Base-by-base conservation (phyloP, 2,113 vertebrate genomes). In the Sprattus sprattus region DNA sequence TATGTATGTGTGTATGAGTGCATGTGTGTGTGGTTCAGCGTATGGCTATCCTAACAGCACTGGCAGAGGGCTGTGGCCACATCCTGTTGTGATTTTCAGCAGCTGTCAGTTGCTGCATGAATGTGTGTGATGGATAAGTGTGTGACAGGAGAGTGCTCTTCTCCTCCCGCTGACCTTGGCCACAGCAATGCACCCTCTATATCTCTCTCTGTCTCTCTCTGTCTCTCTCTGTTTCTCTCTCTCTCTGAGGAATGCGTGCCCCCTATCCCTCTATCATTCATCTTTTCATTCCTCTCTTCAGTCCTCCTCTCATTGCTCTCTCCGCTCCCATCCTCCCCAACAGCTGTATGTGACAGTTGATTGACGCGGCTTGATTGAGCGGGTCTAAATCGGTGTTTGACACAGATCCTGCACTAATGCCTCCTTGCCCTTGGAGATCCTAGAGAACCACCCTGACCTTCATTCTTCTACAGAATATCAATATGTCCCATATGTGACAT, bases 151-250 rank as follows among this genome's bases (percentile, higher is more conserved):
- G 54, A 22, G 18, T 4, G 22, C 54, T 82, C 86, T 67, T 81
- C 84, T 44, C 46, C 52, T 50, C 82, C 67, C 85, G 67, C 67
- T 57, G 81, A 84, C 83, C 85, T 88, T 85, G 85, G 78, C 64
- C 81, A 57, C 20, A 88, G 45, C 57, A 83, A 82, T 80, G 81
- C 80, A 47, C 54, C 54, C 46, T 60, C 54, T 60, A 32, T 46
- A 8, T 57, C 64, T 3, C 2, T n/a, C n/a, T 1, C 39, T 39
- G n/a, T 81, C 71, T 57, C 67, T 47, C 83, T 54, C 52, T 54
- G 1, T 18, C 13, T 11, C 52, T 54, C 52, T 54, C 16, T 18
- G 16, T 54, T 15, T 54, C 18, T 60, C 54, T 60, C 54, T 60
- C 54, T 60, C 18, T 22, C 52, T 18, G 16, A 18, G 13, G 11